Percentiles rank a stretch among this genome's conserved stretches.
phyloP scores from a whole-genome alignment of 2,797 vertebrate genomes.

The Brachymystax lenok region DNA sequence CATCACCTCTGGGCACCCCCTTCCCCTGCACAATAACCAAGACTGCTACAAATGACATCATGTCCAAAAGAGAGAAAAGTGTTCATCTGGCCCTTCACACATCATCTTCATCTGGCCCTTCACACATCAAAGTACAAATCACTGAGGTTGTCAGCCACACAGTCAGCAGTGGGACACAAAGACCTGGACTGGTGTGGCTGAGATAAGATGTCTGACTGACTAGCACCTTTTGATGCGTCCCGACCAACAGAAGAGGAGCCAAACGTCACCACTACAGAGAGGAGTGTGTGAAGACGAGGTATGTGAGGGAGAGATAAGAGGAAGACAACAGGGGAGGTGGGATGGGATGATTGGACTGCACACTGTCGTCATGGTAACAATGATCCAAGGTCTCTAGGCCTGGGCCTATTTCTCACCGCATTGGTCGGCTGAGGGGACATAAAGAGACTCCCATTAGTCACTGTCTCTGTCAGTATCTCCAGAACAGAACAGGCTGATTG shows the following conservation, averaged over 20 bases:
- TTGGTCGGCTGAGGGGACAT: neutral
- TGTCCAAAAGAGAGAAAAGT: too few relatives aligned
- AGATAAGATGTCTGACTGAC: neutral
- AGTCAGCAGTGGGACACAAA: too few relatives aligned
- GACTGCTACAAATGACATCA: too few relatives aligned
- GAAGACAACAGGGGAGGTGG: neutral
- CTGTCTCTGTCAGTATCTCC: neutral
- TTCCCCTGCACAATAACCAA: too few relatives aligned
- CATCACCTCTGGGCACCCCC: too few relatives aligned
- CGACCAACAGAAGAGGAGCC: neutral
- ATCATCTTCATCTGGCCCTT: too few relatives aligned
- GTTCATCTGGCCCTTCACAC: too few relatives aligned
- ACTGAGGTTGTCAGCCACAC: too few relatives aligned
- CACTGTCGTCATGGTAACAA: neutral
- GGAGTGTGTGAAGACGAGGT: neutral
- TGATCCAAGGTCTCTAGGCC: neutral
- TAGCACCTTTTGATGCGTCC: neutral
- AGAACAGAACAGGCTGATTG: conserved; percentile 6
- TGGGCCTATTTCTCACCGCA: neutral
- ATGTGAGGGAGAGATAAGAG: neutral
- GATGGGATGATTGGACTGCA: neutral
- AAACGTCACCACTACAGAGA: too few relatives aligned
- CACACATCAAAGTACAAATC: too few relatives aligned
- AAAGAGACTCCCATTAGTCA: neutral
- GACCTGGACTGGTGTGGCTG: too few relatives aligned